Percentiles rank a stretch among this genome's conserved stretches.
Evolutionary conservation across 2,113 vertebrate species (phyloP).

Genomic region (Passer montanus): DNA sequence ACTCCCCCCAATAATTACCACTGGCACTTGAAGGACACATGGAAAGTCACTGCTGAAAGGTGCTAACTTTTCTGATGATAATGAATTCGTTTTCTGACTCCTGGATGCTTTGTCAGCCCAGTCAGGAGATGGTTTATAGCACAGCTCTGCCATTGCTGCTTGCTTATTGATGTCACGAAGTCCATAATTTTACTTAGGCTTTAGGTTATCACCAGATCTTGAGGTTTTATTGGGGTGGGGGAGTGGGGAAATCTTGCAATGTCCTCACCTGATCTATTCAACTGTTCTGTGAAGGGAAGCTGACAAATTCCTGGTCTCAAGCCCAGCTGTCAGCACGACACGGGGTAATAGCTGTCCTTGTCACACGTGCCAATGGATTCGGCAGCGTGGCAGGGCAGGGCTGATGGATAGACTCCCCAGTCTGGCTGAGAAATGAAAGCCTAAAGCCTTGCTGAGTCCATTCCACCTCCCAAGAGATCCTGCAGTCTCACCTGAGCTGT

Average conservation of each 20-base stretch:
- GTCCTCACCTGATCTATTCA: conserved; percentile 22
- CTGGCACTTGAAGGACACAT: not conserved
- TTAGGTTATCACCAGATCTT: conserved; percentile 1
- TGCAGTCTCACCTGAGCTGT: conserved; percentile 14
- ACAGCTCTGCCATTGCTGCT: not conserved
- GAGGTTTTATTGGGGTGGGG: not conserved
- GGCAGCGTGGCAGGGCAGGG: conserved; percentile 67
- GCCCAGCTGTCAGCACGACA: conserved; percentile 80
- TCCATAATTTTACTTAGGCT: conserved; percentile 35
- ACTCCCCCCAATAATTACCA: not conserved
- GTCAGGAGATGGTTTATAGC: not conserved
- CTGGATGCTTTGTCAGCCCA: not conserved
- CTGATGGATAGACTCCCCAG: conserved; percentile 82
- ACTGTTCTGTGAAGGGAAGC: conserved; percentile 61
- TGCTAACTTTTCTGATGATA: conserved; percentile 16
- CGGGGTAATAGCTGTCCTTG: conserved; percentile 80
- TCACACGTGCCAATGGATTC: conserved; percentile 79
- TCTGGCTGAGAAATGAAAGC: conserved; percentile 76
- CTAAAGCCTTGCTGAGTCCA: conserved; percentile 56
- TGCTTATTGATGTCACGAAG: conserved; percentile 29
- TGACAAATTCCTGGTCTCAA: conserved; percentile 84
- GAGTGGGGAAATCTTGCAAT: not conserved
- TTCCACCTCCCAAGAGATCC: conserved; percentile 34
- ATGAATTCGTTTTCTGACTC: conserved; percentile 26
- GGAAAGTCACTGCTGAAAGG: conserved; percentile 34